Conservation (phyloP, 2,888 invertebrate genomes). For the Nipponacmea schrenckii region DNA sequence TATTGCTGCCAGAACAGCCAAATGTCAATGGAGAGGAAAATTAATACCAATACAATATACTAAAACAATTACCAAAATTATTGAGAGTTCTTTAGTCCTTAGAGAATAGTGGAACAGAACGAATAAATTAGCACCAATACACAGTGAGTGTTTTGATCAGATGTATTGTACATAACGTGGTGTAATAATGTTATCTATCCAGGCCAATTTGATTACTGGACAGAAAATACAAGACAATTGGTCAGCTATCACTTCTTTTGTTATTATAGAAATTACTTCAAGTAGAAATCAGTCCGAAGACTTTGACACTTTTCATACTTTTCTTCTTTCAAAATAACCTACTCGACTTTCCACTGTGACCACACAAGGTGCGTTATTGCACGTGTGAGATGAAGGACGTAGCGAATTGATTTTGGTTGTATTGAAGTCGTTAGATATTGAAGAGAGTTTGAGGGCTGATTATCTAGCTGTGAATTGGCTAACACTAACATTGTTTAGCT, state of each 20-base stretch:
- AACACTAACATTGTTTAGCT: conserved; percentile 14
- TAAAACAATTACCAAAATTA: conserved; percentile 25
- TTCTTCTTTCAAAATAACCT: background rate
- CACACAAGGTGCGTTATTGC: conserved; percentile 12
- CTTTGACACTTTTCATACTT: conserved; percentile 10
- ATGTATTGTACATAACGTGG: conserved; percentile 13
- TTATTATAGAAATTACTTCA: conserved; percentile 22
- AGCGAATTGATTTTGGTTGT: conserved; percentile 5
- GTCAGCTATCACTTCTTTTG: conserved; percentile 17
- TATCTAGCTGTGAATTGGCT: conserved; percentile 9
- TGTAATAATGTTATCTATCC: conserved; percentile 16
- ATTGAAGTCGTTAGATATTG: conserved; percentile 6
- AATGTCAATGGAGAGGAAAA: conserved; percentile 25
- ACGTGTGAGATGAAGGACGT: background rate
- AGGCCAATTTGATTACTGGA: conserved; percentile 18
- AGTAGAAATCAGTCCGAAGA: conserved; percentile 11
- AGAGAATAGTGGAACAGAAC: conserved; percentile 6
- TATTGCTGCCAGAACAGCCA: conserved; percentile 5
- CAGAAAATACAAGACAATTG: conserved; percentile 13
- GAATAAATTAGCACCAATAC: conserved; percentile 18
- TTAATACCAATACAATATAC: conserved; percentile 23
- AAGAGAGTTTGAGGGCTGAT: conserved; percentile 2
- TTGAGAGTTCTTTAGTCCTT: background rate
- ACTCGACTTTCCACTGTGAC: background rate
- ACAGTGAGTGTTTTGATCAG: conserved; percentile 5